Conservation (phyloP, 2,113 vertebrate species). For the Lipophrys pholis region DNA sequence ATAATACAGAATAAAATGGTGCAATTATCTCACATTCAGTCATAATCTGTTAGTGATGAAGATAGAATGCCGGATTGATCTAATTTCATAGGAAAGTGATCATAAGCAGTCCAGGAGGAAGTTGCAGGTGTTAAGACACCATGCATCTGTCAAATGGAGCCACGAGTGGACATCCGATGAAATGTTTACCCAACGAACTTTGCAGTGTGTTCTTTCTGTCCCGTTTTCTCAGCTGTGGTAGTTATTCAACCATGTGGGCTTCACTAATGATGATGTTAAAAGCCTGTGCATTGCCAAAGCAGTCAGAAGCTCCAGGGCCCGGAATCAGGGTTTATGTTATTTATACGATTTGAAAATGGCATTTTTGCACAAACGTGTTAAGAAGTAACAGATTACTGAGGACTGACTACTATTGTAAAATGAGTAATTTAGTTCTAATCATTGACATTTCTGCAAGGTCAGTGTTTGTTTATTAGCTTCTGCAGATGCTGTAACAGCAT, state of each 20-base stretch:
- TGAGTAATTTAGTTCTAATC: too few relatives aligned
- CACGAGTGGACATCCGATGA: conserved; percentile 22
- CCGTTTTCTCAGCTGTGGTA: background rate
- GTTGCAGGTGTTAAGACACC: background rate
- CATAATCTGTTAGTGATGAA: conserved; percentile 46
- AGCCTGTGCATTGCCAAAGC: background rate
- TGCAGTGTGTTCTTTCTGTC: background rate
- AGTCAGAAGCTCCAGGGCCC: background rate
- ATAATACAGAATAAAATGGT: conserved; percentile 39
- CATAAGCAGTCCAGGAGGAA: conserved; percentile 18
- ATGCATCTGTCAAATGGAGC: background rate
- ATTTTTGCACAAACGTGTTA: too few relatives aligned
- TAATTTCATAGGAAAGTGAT: conserved; percentile 53
- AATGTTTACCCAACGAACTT: conserved; percentile 16
- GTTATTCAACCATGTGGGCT: background rate
- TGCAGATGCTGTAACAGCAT: too few relatives aligned
- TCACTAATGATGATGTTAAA: background rate
- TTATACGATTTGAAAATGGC: background rate
- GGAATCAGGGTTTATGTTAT: background rate
- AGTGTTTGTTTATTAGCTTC: too few relatives aligned
- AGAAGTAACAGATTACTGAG: too few relatives aligned
- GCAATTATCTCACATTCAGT: conserved; percentile 27
- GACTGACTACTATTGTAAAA: too few relatives aligned
- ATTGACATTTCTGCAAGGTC: too few relatives aligned
- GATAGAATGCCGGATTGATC: conserved; percentile 33